A percentile compares a stretch with the other conserved stretches of the same genome.
phyloP scores from a whole-genome alignment of 2,113 vertebrate genomes.

The Mormyrus iriodes region DNA sequence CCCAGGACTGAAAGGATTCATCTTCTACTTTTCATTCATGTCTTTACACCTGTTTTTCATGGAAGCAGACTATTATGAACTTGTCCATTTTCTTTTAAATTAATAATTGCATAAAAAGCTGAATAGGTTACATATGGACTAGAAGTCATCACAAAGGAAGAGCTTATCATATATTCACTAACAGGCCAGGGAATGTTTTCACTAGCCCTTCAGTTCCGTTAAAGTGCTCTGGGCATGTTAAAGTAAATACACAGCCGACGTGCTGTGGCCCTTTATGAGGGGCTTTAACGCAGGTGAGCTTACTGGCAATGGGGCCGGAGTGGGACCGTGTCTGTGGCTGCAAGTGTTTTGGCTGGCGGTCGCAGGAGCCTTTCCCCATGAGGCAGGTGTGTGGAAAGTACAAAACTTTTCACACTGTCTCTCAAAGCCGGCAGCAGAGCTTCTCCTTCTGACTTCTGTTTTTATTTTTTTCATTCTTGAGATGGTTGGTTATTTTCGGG shows the following conservation, averaged over 20 bases:
- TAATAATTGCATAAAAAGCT: not conserved
- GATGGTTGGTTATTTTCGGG: not conserved
- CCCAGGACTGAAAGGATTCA: not conserved
- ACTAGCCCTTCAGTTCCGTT: not conserved
- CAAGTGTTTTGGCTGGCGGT: slow-evolving; percentile 3
- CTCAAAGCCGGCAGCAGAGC: not conserved
- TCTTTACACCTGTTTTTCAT: not conserved
- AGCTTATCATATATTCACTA: not conserved
- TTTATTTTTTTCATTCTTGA: not conserved
- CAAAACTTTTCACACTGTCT: slow-evolving; percentile 20
- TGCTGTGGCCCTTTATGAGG: not conserved
- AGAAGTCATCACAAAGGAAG: not conserved
- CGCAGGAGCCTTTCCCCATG: not conserved
- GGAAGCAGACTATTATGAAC: not conserved
- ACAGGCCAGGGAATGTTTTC: not conserved
- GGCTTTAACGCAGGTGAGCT: slow-evolving; percentile 8
- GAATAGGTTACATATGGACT: not conserved
- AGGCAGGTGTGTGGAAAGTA: slow-evolving; percentile 40
- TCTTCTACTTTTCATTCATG: not conserved
- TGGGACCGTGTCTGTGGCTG: slow-evolving; percentile 28
- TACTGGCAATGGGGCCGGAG: not conserved
- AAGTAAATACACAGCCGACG: not conserved
- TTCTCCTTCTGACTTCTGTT: not conserved
- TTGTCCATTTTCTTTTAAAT: not conserved
- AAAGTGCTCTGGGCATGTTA: not conserved